Evolutionary conservation across 2,888 invertebrate genomes (phyloP), one percentile per base, ranked within the genome.

Genomic region (Drosophila mimetica): DNA sequence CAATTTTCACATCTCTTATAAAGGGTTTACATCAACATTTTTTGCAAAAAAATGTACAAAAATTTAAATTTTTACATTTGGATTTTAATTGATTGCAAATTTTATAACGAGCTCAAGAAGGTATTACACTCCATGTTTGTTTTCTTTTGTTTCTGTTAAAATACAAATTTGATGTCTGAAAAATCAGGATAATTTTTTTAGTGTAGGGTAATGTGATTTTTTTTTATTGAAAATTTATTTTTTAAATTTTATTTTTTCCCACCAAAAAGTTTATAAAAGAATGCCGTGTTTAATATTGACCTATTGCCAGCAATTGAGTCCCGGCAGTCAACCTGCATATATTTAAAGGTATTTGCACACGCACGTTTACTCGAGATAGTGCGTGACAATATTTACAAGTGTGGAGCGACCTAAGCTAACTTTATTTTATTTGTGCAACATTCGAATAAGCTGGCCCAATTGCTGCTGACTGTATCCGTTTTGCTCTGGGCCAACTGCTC

Each of bases 331-430:
- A 22, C 8, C 2, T 37, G 16, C 11, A 4, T 16, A 5, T 5
- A 14, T 25, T 13, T 16, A 16, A 37, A 2, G 25, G 9, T n/a
- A 16, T 28, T 28, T 39, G 13, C 37, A 36, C 20, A 14, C 28
- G 39, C 9, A 34, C 14, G n/a, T 58, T n/a, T 57, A 20, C 8
- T 30, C 14, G 22, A 16, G 13, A 20, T 3, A 54, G 39, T n/a
- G 54, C 55, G 75, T 86, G 80, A 83, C 84, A 76, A 86, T 80
- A 86, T 82, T 80, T 76, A 71, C 79, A 77, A 79, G 72, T 75
- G 69, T 53, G 52, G 44, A 57, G 52, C 70, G 75, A 58, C 72
- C 78, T 71, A 71, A 74, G 71, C 78, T 71, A 84, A 81, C 78
- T 80, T 71, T 80, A 77, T 80, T 80, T 84, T 71, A 80, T 84